Evolutionary conservation across 2,113 vertebrate genomes (phyloP), one percentile per base, ranked within the genome.

Genomic region (Cephalopterus ornatus): DNA sequence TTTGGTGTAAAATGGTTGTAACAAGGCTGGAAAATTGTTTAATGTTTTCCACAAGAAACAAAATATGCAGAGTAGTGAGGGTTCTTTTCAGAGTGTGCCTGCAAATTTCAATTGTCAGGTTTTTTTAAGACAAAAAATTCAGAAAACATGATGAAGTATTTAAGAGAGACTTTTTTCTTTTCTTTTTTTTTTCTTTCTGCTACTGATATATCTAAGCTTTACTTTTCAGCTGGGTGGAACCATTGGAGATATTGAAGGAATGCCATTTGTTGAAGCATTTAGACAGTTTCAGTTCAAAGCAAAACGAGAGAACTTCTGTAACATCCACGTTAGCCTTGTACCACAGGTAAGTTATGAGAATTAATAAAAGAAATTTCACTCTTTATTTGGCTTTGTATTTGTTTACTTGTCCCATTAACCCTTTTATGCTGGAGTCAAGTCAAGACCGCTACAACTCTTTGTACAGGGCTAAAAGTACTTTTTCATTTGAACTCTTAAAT

Each of bases 201-300:
- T 3, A 41, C 42, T 92, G 44, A 88, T 42, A 30, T 33, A 72
- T 32, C 24, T 20, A 82, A 53, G 9, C 27, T 65, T 95, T 93
- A 52, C 88, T 91, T 95, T 95, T 72, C 92, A 98, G 98, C 92
- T 98, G 89, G 98, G 98, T 70, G 98, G 98, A 93, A 98, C 98
- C 56, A 98, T 98, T 81, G 98, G 98, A 70, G 98, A 98, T 91
- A 98, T 98, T 28, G 98, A 98, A 97, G 98, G 98, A 87, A 98
- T 98, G 98, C 98, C 98, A 1, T 98, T 98, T 94, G 95, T 98
- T 85, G 98, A 98, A 97, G 98, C 98, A 3, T 98, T 98, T 92
- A 98, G 98, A 71, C 98, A 98, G 56, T 98, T 98, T 94, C 98
- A 98, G 77, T 98, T 98, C 95, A 98, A 98, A 89, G 98, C 98